Evolutionary conservation across 1,140 invertebrate species (phyloP), one percentile per base, ranked within the genome.

Genomic region (Lasioglossum baleicum): DNA sequence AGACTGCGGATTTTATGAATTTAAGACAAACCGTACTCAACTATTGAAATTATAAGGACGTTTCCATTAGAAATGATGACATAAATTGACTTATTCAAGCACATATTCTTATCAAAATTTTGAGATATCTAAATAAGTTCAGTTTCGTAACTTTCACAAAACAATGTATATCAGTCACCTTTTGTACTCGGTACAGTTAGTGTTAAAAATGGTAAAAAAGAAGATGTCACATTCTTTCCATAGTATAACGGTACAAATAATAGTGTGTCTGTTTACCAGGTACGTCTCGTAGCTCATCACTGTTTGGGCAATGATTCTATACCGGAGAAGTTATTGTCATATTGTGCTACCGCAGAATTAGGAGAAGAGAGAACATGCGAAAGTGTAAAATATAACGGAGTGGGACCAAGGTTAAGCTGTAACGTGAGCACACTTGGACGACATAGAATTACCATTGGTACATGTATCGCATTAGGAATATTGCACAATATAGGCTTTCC

Each of bases 401-500:
- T 93, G 71, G 94, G 93, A 10, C 79, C 94, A 48, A 93, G 92
- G 89, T 56, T 94, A 15, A 94, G 94, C 78, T 95, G 94, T 74
- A 93, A 93, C 64, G 93, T 93, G 68, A 92, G 93, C 42, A 93
- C 94, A 61, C 92, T 98, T 22, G 95, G 95, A 5, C 92, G 95
- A 61, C 96, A 97, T 92, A 94, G 96, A 40, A 95, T 99, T 15
- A 96, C 97, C 17, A 94, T 99, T 60, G 95, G 96, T n/a, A 99
- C 98, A 1, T 98, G 97, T 86, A 91, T 92, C 13, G 95, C 95
- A 20, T 89, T 97, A 7, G 97, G 97, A 1, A 90, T 94, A 51
- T 90, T 99, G 6, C 94, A 96, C 80, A 94, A 94, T 58, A 94
- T 95, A 93, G 95, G 92, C 7, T 94, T 97, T 69, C 94, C 95